These are phyloP conservation scores for Acrocyrtus sp. DNA, from an alignment of 2,888 invertebrate species.

Conservation along the genomic window DNA sequence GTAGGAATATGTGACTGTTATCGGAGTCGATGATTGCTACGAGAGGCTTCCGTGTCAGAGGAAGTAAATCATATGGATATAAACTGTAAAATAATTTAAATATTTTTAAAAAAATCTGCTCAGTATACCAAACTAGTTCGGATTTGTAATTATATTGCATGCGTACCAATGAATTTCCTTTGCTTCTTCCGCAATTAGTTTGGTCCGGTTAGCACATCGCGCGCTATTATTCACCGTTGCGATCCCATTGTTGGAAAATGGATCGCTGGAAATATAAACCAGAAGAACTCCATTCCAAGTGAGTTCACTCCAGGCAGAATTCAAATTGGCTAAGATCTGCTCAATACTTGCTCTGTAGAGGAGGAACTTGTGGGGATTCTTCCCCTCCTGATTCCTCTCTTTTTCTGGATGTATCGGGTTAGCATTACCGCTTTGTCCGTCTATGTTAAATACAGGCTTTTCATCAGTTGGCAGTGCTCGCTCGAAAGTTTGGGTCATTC, in stretches of 20 bases:
- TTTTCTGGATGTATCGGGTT: not conserved
- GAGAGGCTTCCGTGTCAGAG: conserved; percentile 91
- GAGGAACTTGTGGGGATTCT: conserved; percentile 95
- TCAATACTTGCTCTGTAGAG: conserved; percentile 94
- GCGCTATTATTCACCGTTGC: conserved; percentile 26
- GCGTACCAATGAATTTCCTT: conserved; percentile 41
- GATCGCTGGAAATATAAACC: conserved; percentile 91
- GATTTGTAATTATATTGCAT: not conserved
- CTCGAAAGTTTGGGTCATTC: conserved; percentile 95
- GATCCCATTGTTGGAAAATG: conserved; percentile 32
- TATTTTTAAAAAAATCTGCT: conserved; percentile 5
- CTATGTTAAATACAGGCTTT: conserved; percentile 68
- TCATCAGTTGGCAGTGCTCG: conserved; percentile 81
- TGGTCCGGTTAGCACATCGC: conserved; percentile 19
- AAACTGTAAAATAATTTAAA: conserved; percentile 69
- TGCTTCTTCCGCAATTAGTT: conserved; percentile 21
- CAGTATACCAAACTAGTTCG: too few species aligned
- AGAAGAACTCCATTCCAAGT: conserved; percentile 90
- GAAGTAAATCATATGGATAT: conserved; percentile 93
- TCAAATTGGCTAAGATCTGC: conserved; percentile 92
- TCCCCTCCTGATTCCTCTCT: conserved; percentile 10
- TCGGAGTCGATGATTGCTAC: conserved; percentile 96
- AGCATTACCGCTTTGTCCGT: not conserved
- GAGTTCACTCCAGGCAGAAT: conserved; percentile 91
- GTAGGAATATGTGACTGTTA: conserved; percentile 92